Conservation (phyloP, 1,140 invertebrate genomes). For the Ridgeia piscesae region DNA sequence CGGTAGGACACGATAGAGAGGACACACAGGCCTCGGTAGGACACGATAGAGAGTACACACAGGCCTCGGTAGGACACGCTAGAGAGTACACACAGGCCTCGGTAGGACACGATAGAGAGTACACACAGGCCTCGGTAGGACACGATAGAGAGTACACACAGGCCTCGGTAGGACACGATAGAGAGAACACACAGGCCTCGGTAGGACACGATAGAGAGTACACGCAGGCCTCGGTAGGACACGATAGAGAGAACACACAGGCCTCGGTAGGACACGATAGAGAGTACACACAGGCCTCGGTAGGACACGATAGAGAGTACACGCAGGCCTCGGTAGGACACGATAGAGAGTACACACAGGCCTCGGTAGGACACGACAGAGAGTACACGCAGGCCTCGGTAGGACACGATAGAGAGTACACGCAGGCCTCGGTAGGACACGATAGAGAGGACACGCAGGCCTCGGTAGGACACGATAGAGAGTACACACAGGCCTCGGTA, state of each 20-base stretch:
- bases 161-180: background rate
- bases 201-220: background rate
- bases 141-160: background rate
- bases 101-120: background rate
- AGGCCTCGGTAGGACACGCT: background rate
- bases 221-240: background rate
- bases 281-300: no score
- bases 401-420: background rate
- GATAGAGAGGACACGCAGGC: background rate
- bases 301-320: background rate
- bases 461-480: background rate
- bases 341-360: background rate
- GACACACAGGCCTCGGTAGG: no score
- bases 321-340: background rate
- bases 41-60: background rate
- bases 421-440: background rate
- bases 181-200: no score
- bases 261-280: background rate
- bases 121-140: background rate
- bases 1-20: background rate
- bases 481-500: no score
- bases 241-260: background rate
- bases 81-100: no score
- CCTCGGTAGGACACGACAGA: background rate
- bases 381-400: no score